Evolutionary conservation across 1,140 invertebrate genomes (phyloP).

Genomic region (Chymomyza costata): DNA sequence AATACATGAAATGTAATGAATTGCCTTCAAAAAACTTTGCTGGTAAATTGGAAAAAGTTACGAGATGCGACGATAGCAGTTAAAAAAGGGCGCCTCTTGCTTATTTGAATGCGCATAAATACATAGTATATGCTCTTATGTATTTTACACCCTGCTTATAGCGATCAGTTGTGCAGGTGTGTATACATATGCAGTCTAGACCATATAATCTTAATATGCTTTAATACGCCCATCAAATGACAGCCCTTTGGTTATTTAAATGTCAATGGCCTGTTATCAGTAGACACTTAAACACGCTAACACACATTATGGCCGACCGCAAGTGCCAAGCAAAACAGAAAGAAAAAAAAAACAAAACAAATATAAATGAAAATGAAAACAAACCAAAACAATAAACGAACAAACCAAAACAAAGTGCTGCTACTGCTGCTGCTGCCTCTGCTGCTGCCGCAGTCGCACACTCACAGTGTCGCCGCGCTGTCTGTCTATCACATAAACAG

Average conservation of each 20-base stretch:
- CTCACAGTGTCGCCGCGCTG: too few species aligned
- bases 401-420: constrained; percentile 49
- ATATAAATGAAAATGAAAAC: constrained; percentile 19
- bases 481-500: too few species aligned
- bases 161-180: too few species aligned
- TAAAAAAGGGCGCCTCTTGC: background rate
- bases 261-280: constrained; percentile 55
- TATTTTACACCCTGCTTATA: too few species aligned
- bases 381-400: constrained; percentile 20
- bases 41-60: background rate
- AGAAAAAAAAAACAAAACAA: constrained; percentile 16
- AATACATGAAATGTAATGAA: background rate
- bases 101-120: background rate
- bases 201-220: too few species aligned
- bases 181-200: too few species aligned
- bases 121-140: too few species aligned
- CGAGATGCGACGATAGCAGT: background rate
- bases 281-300: constrained; percentile 11
- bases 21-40: background rate
- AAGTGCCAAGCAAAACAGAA: constrained; percentile 32
- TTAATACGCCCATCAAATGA: too few species aligned
- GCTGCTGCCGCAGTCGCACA: constrained; percentile 12
- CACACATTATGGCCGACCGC: too few species aligned
- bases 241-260: too few species aligned
- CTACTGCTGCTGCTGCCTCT: constrained; percentile 13